Evolutionary conservation across 2,797 vertebrate genomes (phyloP).

Genomic region (Sebastes jordani): DNA sequence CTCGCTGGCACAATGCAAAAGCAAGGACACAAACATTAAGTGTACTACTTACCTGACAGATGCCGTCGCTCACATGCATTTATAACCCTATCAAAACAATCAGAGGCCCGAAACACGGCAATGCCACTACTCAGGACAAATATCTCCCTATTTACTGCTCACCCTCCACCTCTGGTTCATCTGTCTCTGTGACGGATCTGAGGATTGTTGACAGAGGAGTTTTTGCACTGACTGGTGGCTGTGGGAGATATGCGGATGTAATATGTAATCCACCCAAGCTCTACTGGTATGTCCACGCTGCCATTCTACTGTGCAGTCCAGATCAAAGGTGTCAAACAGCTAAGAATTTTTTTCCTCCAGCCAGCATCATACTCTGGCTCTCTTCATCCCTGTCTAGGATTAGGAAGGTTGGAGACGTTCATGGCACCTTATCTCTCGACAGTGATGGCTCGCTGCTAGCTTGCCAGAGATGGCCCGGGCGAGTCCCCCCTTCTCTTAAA

Average conservation of each 20-base stretch:
- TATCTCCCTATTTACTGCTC: slow-evolving; percentile 48
- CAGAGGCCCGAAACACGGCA: slow-evolving; percentile 19
- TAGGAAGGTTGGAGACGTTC: slow-evolving; percentile 71
- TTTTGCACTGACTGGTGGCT: slow-evolving; percentile 62
- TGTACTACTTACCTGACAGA: slow-evolving; percentile 52
- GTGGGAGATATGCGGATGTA: slow-evolving; percentile 72
- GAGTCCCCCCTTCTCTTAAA: slow-evolving; percentile 58
- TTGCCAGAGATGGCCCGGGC: slow-evolving; percentile 47
- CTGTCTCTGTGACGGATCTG: slow-evolving; percentile 59
- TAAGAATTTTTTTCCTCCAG: slow-evolving; percentile 47
- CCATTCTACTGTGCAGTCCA: slow-evolving; percentile 52
- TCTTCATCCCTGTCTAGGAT: slow-evolving; percentile 73
- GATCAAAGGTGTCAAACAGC: slow-evolving; percentile 77
- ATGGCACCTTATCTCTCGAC: slow-evolving; percentile 72
- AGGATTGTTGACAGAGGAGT: slow-evolving; percentile 71
- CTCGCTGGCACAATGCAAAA: slow-evolving; percentile 24
- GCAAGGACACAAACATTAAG: slow-evolving; percentile 53
- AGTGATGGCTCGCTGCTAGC: slow-evolving; percentile 64
- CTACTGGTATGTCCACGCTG: slow-evolving; percentile 62
- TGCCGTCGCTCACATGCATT: slow-evolving; percentile 34
- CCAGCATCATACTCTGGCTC: slow-evolving; percentile 56
- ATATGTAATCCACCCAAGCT: slow-evolving; percentile 78
- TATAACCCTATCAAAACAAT: slow-evolving; percentile 56
- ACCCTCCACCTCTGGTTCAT: slow-evolving; percentile 53
- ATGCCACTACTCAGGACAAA: slow-evolving; percentile 30